A percentile compares a stretch with the other conserved stretches of the same genome.
phyloP scores from a whole-genome alignment of 2,113 vertebrate genomes.

The Prinia subflava region DNA sequence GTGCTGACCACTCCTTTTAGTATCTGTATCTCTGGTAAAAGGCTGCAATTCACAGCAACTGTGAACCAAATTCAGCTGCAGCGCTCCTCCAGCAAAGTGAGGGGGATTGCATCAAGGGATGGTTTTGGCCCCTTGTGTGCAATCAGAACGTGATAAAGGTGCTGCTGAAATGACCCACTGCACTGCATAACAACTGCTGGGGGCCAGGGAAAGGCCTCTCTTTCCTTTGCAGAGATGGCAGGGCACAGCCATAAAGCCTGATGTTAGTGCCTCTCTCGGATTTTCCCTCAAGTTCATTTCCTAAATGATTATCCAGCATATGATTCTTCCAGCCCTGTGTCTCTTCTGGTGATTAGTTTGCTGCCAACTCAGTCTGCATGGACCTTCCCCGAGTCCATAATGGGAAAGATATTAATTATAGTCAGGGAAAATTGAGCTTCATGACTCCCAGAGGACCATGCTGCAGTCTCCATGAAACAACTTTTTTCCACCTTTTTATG shows the following conservation, averaged over 20 bases:
- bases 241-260: background rate
- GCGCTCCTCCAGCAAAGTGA: background rate
- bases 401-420: slow-evolving; percentile 41
- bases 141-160: rapidly evolving
- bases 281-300: slow-evolving; percentile 6
- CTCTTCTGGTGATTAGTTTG: background rate
- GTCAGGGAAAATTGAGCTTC: slow-evolving; percentile 38
- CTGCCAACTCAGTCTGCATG: background rate
- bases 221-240: background rate
- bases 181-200: background rate
- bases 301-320: background rate
- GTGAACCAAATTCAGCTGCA: background rate
- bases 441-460: background rate
- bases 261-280: background rate
- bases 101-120: background rate
- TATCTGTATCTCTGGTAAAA: background rate
- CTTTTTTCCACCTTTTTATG: slow-evolving; percentile 33
- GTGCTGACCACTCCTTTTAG: background rate
- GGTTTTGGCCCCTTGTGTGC: background rate
- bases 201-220: background rate
- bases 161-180: background rate
- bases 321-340: background rate
- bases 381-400: background rate
- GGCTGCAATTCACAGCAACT: background rate
- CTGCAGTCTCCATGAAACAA: background rate